phyloP scores from a whole-genome alignment of 1,140 invertebrate genomes.

The Pteromalus puparum region DNA sequence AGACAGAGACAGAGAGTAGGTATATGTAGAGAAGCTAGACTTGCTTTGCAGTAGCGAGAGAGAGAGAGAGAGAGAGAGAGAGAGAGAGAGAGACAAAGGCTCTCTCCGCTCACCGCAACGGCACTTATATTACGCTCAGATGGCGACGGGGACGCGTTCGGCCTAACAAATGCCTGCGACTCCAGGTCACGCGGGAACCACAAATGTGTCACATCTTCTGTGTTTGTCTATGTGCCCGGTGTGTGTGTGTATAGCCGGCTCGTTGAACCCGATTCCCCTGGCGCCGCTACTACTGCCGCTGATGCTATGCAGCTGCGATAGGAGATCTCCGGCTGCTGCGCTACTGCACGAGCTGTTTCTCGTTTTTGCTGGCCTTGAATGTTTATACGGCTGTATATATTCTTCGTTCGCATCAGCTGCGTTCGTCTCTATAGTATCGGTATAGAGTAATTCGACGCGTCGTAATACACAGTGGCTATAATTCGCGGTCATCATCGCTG shows the following conservation, averaged over 20 bases:
- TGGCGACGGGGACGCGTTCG: not conserved
- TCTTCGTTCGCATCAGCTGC: no score
- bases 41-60: not conserved
- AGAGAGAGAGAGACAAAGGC: not conserved
- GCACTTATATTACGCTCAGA: conserved; percentile 45
- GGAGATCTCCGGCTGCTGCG: not conserved
- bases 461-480: not conserved
- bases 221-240: not conserved
- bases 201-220: conserved; percentile 64
- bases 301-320: not conserved
- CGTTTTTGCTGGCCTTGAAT: not conserved
- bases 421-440: no score
- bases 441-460: no score
- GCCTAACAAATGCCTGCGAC: not conserved
- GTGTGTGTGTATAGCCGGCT: not conserved
- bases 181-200: conserved; percentile 62
- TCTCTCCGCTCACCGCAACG: not conserved
- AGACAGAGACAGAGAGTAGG: not conserved
- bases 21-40: not conserved
- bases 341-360: not conserved
- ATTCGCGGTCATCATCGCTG: not conserved
- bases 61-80: no score
- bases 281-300: no score
- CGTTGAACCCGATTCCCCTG: conserved; percentile 18
- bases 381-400: no score